Base-by-base conservation (phyloP, 1,140 invertebrate genomes). In the Macrostomum lignano region DNA sequence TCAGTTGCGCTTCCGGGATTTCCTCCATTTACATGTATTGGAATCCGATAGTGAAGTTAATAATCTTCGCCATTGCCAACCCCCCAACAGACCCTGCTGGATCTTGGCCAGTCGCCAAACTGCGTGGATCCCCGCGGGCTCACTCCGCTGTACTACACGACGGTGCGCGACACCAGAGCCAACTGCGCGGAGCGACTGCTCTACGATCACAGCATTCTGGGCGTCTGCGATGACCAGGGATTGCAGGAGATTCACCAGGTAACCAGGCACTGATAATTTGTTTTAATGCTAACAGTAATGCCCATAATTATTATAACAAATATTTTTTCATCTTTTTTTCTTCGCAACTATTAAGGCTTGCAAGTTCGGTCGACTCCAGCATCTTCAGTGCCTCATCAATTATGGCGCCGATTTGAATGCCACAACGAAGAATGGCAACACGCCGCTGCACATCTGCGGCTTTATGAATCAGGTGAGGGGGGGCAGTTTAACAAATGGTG, bases 241-340 rank as follows among this genome's bases (percentile, higher is more conserved):
- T 94, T 86, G 78, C 75, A 84, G 47, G 86, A 96, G 65, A 74
- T 93, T 23, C 88, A 98, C 62, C 88, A 94, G 71, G 84, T 82
- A 60, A 51, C n/a, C n/a, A n/a, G n/a, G n/a, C n/a, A n/a, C n/a
- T n/a, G n/a, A n/a, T n/a, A n/a, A n/a, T n/a, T n/a, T n/a, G n/a
- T n/a, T n/a, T n/a, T n/a, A n/a, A n/a, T n/a, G n/a, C n/a, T n/a
- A n/a, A n/a, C n/a, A n/a, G n/a, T n/a, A n/a, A n/a, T n/a, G n/a
- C n/a, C n/a, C n/a, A n/a, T n/a, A n/a, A n/a, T n/a, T n/a, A n/a
- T n/a, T n/a, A n/a, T n/a, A n/a, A n/a, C n/a, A n/a, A n/a, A n/a
- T n/a, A n/a, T n/a, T n/a, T n/a, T n/a, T n/a, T n/a, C n/a, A n/a
- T n/a, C n/a, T n/a, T n/a, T n/a, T n/a, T n/a, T n/a, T n/a, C n/a